A percentile compares a stretch with the other conserved stretches of the same genome.
Evolutionary conservation across 2,888 invertebrate genomes (phyloP).

Genomic region (Clitarchus hookeri): DNA sequence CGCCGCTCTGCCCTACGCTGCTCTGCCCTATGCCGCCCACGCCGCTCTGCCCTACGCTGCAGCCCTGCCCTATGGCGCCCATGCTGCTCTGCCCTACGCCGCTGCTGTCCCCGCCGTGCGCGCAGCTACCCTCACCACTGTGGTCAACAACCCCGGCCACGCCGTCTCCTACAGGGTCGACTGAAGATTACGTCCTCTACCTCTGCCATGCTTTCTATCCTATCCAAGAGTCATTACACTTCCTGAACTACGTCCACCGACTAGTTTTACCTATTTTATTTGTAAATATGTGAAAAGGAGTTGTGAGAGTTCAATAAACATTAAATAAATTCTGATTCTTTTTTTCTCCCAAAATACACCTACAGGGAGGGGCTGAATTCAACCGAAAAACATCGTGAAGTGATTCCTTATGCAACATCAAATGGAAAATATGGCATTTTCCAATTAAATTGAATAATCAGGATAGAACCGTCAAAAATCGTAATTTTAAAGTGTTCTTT

Average conservation of each 20-base stretch:
- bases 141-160: constrained; percentile 55
- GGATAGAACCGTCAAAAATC: no score
- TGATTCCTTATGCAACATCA: no score
- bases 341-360: no score
- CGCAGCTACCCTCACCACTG: constrained; percentile 51
- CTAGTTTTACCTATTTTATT: constrained; percentile 21
- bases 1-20: not conserved
- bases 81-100: constrained; percentile 34
- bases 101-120: constrained; percentile 42
- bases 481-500: no score
- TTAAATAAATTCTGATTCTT: not conserved
- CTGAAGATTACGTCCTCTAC: constrained; percentile 43
- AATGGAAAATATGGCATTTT: no score
- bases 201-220: not conserved
- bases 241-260: not conserved
- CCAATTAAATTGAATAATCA: no score
- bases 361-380: no score
- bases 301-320: not conserved
- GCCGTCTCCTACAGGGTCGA: constrained; percentile 54
- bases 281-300: constrained; percentile 31
- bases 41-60: constrained; percentile 35
- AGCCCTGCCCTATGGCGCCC: constrained; percentile 38
- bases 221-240: not conserved
- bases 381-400: no score
- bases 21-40: constrained; percentile 19